Percentiles rank a stretch among this genome's conserved stretches.
Conservation (phyloP, 2,113 vertebrate species). For the Lampris incognitus region DNA sequence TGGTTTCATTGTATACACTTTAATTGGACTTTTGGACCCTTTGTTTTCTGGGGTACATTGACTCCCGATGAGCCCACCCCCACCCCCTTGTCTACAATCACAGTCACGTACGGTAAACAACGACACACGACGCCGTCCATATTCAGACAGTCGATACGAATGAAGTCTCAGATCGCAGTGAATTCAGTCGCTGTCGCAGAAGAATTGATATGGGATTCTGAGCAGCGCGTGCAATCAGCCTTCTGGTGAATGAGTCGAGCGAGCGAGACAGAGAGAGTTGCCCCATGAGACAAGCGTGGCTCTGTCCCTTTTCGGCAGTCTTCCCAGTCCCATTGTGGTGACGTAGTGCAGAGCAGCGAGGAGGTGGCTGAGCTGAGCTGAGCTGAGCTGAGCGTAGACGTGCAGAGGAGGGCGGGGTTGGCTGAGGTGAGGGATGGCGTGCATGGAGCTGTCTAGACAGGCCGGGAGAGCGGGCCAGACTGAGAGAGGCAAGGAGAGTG, state of each 20-base stretch:
- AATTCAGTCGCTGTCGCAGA: conserved; percentile 28
- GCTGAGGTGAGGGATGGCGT: conserved; percentile 58
- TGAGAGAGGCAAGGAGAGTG: conserved; percentile 52
- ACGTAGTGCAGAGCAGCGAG: conserved; percentile 46
- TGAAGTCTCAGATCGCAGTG: conserved; percentile 40
- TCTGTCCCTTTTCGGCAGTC: conserved; percentile 35
- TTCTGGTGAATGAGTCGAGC: conserved; percentile 31
- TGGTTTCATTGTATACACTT: too few species aligned
- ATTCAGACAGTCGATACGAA: too few species aligned
- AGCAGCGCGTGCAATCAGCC: conserved; percentile 34
- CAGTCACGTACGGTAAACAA: too few species aligned
- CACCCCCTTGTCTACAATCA: too few species aligned
- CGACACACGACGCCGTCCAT: too few species aligned
- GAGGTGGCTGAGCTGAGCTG: conserved; percentile 42
- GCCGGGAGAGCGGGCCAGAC: conserved; percentile 64
- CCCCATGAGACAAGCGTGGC: conserved; percentile 25
- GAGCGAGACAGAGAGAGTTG: conserved; percentile 21
- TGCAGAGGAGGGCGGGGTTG: conserved; percentile 47
- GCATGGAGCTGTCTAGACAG: conserved; percentile 66
- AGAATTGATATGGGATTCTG: conserved; percentile 34
- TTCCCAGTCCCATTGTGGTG: conserved; percentile 44
- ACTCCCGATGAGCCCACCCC: too few species aligned
- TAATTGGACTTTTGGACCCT: too few species aligned
- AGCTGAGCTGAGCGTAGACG: conserved; percentile 55
- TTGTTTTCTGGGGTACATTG: too few species aligned